Evolutionary conservation across 2,797 vertebrate species (phyloP).

Genomic region (Intellagama lesueurii): DNA sequence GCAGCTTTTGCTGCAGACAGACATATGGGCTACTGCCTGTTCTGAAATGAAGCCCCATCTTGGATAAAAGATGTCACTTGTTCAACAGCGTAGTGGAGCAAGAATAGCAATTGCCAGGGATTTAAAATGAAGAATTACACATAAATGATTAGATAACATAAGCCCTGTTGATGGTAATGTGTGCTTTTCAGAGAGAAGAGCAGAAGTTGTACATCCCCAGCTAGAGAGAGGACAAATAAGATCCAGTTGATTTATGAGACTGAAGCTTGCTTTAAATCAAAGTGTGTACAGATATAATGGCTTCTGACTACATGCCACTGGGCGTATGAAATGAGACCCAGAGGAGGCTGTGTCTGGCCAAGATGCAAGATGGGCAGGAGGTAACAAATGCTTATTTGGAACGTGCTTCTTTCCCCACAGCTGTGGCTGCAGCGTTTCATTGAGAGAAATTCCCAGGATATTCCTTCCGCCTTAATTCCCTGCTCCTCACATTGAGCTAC

Average conservation of each 20-base stretch:
- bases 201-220: background rate
- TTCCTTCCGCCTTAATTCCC: background rate
- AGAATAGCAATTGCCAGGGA: background rate
- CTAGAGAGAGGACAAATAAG: background rate
- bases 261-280: constrained; percentile 9
- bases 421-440: background rate
- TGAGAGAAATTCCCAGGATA: background rate
- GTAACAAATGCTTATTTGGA: background rate
- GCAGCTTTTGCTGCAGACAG: constrained; percentile 22
- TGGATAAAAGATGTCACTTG: constrained; percentile 13
- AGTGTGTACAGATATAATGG: constrained; percentile 2
- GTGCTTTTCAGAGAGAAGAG: background rate
- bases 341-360: constrained; percentile 5
- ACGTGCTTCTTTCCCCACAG: background rate
- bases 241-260: background rate
- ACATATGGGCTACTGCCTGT: constrained; percentile 9
- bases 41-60: constrained; percentile 29
- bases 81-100: constrained; percentile 1
- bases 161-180: background rate
- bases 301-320: background rate
- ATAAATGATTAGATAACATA: background rate
- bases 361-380: background rate
- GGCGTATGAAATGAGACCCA: background rate
- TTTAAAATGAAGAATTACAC: background rate
- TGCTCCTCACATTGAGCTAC: too few relatives aligned